Conservation (phyloP, 2,797 vertebrate genomes). For the Periophthalmus magnuspinnatus region DNA sequence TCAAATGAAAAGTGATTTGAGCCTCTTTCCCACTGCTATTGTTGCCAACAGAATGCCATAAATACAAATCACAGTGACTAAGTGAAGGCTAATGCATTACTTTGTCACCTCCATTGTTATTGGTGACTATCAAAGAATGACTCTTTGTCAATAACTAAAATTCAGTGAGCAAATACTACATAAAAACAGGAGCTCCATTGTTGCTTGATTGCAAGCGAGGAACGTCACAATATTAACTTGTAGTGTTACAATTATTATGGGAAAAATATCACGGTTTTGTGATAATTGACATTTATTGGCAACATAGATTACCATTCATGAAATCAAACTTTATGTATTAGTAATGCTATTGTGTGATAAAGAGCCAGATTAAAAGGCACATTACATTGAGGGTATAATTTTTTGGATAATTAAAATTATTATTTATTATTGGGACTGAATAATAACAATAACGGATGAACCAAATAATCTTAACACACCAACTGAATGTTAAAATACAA, state of each 20-base stretch:
- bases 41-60: constrained; percentile 50
- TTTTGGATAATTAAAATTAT: too few species aligned
- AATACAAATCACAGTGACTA: constrained; percentile 58
- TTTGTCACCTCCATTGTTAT: constrained; percentile 45
- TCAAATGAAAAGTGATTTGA: constrained; percentile 32
- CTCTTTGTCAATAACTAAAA: constrained; percentile 9
- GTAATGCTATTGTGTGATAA: not conserved
- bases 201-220: not conserved
- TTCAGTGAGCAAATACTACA: constrained; percentile 1
- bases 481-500: too few species aligned
- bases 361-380: not conserved
- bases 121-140: constrained; percentile 21
- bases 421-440: too few species aligned
- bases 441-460: too few species aligned
- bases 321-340: not conserved
- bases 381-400: not conserved
- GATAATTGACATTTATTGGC: not conserved
- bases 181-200: constrained; percentile 12
- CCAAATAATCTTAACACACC: too few species aligned
- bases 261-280: not conserved
- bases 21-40: constrained; percentile 49
- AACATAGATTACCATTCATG: not conserved
- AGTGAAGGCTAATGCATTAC: constrained; percentile 45
- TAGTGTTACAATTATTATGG: not conserved
- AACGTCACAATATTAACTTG: not conserved